Percentiles rank a stretch among this genome's conserved stretches.
These are phyloP conservation scores for Mesoligia furuncula DNA, from an alignment of 2,888 invertebrate genomes.

Conservation along the genomic window DNA sequence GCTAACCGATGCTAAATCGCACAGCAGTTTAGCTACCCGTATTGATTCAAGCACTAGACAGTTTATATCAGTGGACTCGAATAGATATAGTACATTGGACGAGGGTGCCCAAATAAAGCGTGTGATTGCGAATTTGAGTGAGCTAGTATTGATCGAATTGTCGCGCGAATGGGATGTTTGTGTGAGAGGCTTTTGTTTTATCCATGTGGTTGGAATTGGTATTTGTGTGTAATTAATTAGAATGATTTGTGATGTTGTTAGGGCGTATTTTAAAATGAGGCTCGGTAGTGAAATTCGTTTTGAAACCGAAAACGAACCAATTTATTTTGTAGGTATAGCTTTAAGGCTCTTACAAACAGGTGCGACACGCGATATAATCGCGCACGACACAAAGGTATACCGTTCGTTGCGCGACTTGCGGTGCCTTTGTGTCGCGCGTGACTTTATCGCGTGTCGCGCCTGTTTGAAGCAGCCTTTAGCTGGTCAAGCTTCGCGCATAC, in stretches of 20 bases:
- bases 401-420: too few relatives aligned
- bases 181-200: constrained; percentile 22
- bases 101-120: constrained; percentile 59
- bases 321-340: not conserved
- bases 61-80: constrained; percentile 64
- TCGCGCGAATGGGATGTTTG: constrained; percentile 22
- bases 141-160: constrained; percentile 47
- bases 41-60: constrained; percentile 65
- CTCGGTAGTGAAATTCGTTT: not conserved
- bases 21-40: constrained; percentile 68
- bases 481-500: too few relatives aligned
- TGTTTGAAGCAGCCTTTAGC: too few relatives aligned
- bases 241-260: constrained; percentile 12
- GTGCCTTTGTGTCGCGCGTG: too few relatives aligned
- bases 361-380: too few relatives aligned
- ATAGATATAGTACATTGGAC: constrained; percentile 55
- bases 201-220: constrained; percentile 5
- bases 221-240: constrained; percentile 35
- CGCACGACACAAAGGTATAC: too few relatives aligned
- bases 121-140: constrained; percentile 55
- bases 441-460: too few relatives aligned
- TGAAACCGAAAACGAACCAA: not conserved
- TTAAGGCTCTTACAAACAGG: too few relatives aligned
- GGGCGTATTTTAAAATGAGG: not conserved
- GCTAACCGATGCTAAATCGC: constrained; percentile 69